Evolutionary conservation across 2,888 invertebrate species (phyloP).

Genomic region (Timema cristinae): DNA sequence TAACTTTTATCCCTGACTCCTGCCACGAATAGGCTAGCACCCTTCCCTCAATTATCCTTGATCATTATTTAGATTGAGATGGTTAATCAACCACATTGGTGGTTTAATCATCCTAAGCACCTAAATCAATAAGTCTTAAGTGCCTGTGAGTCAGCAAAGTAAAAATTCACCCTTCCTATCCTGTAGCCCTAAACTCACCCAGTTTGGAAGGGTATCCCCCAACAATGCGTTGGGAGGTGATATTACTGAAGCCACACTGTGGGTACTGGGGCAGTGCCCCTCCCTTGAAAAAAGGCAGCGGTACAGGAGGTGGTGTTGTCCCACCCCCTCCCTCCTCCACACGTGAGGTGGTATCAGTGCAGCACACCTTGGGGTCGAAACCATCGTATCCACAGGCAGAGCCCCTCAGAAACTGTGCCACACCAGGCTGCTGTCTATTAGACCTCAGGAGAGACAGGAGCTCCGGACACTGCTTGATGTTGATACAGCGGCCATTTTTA

Average conservation of each 20-base stretch:
- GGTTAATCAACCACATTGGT: too few relatives aligned
- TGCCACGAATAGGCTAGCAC: too few relatives aligned
- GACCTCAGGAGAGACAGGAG: conserved; percentile 50
- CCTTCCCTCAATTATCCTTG: too few relatives aligned
- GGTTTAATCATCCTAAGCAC: too few relatives aligned
- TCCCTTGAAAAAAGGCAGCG: conserved; percentile 34
- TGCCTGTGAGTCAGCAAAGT: neutral
- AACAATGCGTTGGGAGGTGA: conserved; percentile 59
- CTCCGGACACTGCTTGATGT: conserved; percentile 50
- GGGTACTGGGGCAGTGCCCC: conserved; percentile 42
- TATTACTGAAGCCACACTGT: conserved; percentile 61
- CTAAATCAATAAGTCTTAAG: neutral
- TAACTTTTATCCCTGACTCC: too few relatives aligned
- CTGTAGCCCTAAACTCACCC: conserved; percentile 45
- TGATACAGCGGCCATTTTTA: conserved; percentile 52
- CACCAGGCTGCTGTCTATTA: conserved; percentile 44
- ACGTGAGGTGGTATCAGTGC: conserved; percentile 36
- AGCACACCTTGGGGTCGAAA: conserved; percentile 61
- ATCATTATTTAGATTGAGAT: too few relatives aligned
- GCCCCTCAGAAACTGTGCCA: conserved; percentile 53
- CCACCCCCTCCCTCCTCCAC: conserved; percentile 17
- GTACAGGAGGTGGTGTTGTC: neutral
- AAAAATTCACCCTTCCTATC: neutral
- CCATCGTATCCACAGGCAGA: conserved; percentile 69
- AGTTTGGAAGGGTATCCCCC: conserved; percentile 64